A percentile compares a stretch with the other conserved stretches of the same genome.
These are phyloP conservation scores for Menura novaehollandiae DNA, from an alignment of 2,113 vertebrate genomes.

Conservation along the genomic window DNA sequence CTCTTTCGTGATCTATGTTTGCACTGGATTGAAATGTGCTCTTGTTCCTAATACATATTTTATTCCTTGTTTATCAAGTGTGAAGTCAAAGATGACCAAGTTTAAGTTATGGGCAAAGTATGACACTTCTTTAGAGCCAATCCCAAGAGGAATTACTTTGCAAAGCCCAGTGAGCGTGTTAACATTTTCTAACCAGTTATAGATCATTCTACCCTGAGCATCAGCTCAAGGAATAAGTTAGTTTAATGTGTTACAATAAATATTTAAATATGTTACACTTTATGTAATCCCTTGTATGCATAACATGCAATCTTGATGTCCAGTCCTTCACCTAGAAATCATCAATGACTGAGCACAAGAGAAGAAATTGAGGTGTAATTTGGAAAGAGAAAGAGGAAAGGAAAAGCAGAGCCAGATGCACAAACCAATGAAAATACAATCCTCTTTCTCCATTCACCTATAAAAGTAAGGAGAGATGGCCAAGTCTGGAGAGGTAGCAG, in stretches of 20 bases:
- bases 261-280: not conserved
- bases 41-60: constrained; percentile 1
- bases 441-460: not conserved
- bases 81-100: not conserved
- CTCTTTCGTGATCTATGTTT: not conserved
- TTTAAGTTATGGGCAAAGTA: not conserved
- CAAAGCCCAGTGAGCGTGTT: not conserved
- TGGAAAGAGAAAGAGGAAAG: not conserved
- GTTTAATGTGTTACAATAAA: not conserved
- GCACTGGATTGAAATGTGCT: not conserved
- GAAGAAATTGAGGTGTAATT: not conserved
- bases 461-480: not conserved
- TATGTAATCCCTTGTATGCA: not conserved
- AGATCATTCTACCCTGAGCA: not conserved
- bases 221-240: not conserved
- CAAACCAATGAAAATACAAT: not conserved
- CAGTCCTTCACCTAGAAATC: not conserved
- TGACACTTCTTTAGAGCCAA: not conserved
- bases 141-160: not conserved
- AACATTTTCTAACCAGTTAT: not conserved
- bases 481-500: not conserved
- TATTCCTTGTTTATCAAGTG: not conserved
- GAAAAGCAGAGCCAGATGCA: not conserved
- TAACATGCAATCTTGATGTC: not conserved
- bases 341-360: not conserved